phyloP scores from a whole-genome alignment of 2,113 vertebrate species.

The Nibea albiflora region DNA sequence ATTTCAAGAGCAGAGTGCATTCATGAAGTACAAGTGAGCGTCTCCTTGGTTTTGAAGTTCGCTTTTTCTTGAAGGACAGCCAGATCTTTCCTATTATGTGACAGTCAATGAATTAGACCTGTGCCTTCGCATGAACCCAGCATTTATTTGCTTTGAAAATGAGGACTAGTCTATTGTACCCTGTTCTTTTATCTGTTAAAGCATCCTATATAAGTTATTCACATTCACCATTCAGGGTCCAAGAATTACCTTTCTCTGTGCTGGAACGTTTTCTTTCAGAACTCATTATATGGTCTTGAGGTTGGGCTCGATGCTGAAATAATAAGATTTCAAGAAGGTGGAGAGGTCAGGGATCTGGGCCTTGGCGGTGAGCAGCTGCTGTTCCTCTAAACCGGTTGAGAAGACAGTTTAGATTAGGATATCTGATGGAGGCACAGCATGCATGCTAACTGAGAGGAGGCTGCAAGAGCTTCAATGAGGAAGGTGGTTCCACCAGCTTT shows the following conservation, averaged over 20 bases:
- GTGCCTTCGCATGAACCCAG: not conserved
- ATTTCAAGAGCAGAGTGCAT: not conserved
- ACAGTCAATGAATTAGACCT: slow-evolving; percentile 4
- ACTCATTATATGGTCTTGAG: not conserved
- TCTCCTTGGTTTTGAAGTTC: not conserved
- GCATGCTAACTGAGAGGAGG: not conserved
- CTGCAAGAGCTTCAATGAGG: not conserved
- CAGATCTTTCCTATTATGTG: not conserved
- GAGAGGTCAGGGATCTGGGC: not conserved
- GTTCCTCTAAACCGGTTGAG: slow-evolving; percentile 5
- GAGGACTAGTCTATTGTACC: not conserved
- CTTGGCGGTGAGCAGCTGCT: slow-evolving; percentile 17
- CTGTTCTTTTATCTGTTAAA: not conserved
- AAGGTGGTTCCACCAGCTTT: not conserved
- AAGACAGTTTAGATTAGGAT: slow-evolving; percentile 1
- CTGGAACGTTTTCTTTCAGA: not conserved
- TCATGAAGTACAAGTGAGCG: not conserved
- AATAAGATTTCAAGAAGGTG: slow-evolving; percentile 5
- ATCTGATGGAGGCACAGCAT: slow-evolving; percentile 10
- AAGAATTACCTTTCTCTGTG: not conserved
- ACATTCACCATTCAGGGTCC: no score
- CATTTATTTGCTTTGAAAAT: not conserved
- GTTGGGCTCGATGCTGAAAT: slow-evolving; percentile 18
- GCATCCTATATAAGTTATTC: not conserved
- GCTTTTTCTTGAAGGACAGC: slow-evolving; percentile 4